A percentile compares a stretch with the other conserved stretches of the same genome.
Conservation (phyloP, 2,113 vertebrate genomes). For the Oryzias woworae region DNA sequence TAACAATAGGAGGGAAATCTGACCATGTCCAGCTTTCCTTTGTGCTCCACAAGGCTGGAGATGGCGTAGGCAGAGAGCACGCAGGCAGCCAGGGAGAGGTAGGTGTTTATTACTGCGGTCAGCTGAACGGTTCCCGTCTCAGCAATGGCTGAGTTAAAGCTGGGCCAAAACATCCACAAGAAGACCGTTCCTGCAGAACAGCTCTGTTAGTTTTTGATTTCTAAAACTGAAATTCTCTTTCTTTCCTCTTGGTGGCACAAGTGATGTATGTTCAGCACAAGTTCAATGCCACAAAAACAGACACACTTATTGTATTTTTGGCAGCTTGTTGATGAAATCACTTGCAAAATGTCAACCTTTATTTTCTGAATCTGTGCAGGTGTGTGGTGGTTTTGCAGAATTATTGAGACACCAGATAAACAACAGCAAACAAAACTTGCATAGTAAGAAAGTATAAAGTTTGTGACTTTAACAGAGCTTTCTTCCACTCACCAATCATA, state of each 20-base stretch:
- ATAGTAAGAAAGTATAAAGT: too few relatives aligned
- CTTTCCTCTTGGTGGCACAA: conserved; percentile 49
- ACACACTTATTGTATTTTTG: too few relatives aligned
- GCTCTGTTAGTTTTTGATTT: not conserved
- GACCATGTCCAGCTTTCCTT: conserved; percentile 93
- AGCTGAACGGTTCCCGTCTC: not conserved
- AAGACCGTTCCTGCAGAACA: conserved; percentile 72
- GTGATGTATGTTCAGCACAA: conserved; percentile 1
- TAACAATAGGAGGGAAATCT: conserved; percentile 27
- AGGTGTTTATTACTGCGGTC: conserved; percentile 88
- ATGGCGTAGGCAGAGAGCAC: conserved; percentile 84
- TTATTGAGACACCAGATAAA: too few relatives aligned
- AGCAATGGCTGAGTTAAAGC: conserved; percentile 92
- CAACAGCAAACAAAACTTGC: too few relatives aligned
- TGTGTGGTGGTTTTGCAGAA: too few relatives aligned
- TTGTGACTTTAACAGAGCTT: too few relatives aligned
- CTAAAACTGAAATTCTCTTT: conserved; percentile 9
- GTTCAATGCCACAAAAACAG: too few relatives aligned
- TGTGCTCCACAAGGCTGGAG: conserved; percentile 85
- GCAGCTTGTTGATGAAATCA: too few relatives aligned
- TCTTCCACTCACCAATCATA: conserved; percentile 88
- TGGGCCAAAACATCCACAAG: conserved; percentile 98
- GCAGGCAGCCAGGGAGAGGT: conserved; percentile 87
- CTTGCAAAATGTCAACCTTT: too few relatives aligned
- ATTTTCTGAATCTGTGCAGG: too few relatives aligned